These are phyloP conservation scores for Helleia helle DNA, from an alignment of 2,888 invertebrate genomes.

Conservation along the genomic window DNA sequence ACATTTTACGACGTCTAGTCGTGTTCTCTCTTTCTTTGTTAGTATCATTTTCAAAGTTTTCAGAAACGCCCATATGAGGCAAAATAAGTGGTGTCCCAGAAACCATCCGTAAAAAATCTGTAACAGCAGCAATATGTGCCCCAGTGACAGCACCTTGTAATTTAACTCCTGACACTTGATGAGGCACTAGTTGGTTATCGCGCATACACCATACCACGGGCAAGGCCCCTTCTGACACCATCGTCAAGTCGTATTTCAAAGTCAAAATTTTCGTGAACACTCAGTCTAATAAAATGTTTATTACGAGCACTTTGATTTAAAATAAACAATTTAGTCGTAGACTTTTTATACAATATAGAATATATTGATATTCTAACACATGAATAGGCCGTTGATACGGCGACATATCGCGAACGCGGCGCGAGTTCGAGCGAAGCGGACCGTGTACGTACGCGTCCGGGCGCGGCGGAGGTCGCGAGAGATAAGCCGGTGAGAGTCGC, in stretches of 20 bases:
- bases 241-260: constrained; percentile 42
- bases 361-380: constrained; percentile 44
- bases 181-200: constrained; percentile 79
- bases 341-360: constrained; percentile 46
- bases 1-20: constrained; percentile 60
- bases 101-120: constrained; percentile 77
- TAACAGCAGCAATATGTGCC: constrained; percentile 78
- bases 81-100: constrained; percentile 77
- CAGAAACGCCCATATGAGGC: constrained; percentile 55
- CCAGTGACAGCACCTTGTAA: constrained; percentile 78
- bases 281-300: not conserved
- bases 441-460: constrained; percentile 65
- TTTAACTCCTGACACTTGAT: constrained; percentile 78
- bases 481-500: constrained; percentile 72
- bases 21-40: constrained; percentile 59
- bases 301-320: not conserved
- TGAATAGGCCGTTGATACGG: constrained; percentile 43
- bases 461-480: constrained; percentile 71
- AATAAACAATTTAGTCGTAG: constrained; percentile 42
- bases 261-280: constrained; percentile 13
- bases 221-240: constrained; percentile 76
- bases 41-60: constrained; percentile 56
- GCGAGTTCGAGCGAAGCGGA: constrained; percentile 39
- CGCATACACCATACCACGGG: constrained; percentile 80
- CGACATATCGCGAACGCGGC: constrained; percentile 60